Conservation (phyloP, 2,888 invertebrate genomes). For the Aphodius sticticus region DNA sequence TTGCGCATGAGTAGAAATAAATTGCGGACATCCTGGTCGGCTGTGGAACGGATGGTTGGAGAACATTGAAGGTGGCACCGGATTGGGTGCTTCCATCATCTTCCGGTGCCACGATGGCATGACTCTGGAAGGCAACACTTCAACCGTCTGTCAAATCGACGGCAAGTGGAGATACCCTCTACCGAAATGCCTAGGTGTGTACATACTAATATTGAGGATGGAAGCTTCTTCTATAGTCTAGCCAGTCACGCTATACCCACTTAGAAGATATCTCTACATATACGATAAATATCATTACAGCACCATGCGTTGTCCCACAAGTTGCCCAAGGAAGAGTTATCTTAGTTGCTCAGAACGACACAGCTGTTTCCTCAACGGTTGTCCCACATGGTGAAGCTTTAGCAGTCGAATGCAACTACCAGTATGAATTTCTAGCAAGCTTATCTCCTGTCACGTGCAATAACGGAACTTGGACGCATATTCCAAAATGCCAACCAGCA, state of each 20-base stretch:
- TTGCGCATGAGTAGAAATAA: slow-evolving; percentile 78
- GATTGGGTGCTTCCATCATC: slow-evolving; percentile 89
- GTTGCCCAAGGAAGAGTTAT: slow-evolving; percentile 81
- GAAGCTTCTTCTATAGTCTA: slow-evolving; percentile 14
- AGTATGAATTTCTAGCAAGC: slow-evolving; percentile 84
- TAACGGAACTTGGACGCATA: slow-evolving; percentile 95
- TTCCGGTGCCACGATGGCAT: slow-evolving; percentile 94
- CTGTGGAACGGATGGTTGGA: slow-evolving; percentile 97
- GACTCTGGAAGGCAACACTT: slow-evolving; percentile 87
- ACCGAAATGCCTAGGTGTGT: slow-evolving; percentile 86
- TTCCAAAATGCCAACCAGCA: slow-evolving; percentile 85
- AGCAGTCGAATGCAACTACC: slow-evolving; percentile 82
- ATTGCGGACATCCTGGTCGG: slow-evolving; percentile 93
- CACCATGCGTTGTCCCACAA: slow-evolving; percentile 93
- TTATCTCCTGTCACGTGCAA: slow-evolving; percentile 83
- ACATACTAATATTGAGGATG: not conserved
- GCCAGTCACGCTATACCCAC: not conserved
- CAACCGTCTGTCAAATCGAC: slow-evolving; percentile 91
- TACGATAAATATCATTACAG: slow-evolving; percentile 61
- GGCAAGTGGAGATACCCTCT: slow-evolving; percentile 94
- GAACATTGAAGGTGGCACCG: slow-evolving; percentile 88
- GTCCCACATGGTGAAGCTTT: slow-evolving; percentile 77
- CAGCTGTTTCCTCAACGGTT: slow-evolving; percentile 63
- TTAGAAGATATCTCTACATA: not conserved
- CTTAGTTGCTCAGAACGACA: slow-evolving; percentile 66